Conservation (phyloP, 2,888 invertebrate species). For the Lithophane ornitopus region DNA sequence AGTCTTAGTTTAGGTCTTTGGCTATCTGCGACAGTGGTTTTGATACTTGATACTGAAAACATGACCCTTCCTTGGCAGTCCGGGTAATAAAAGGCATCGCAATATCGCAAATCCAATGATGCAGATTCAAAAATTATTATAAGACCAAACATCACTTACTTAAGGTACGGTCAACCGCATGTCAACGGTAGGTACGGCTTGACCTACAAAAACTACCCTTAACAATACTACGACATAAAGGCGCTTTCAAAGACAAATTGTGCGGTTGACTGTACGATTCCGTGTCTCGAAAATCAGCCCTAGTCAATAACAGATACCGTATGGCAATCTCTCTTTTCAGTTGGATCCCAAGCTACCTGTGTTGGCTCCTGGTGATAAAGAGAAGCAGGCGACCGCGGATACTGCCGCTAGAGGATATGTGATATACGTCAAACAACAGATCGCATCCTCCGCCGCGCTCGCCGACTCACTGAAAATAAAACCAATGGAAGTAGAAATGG, state of each 20-base stretch:
- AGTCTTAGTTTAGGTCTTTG: not conserved
- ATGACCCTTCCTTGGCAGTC: too few relatives aligned
- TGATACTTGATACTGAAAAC: not conserved
- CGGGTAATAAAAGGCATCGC: not conserved
- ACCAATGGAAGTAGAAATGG: slow-evolving; percentile 77
- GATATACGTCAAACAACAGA: slow-evolving; percentile 94
- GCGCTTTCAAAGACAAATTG: not conserved
- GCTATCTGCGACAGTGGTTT: not conserved
- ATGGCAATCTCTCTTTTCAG: slow-evolving; percentile 75
- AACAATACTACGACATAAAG: not conserved
- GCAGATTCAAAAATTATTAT: not conserved
- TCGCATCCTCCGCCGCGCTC: slow-evolving; percentile 91
- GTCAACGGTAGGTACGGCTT: not conserved
- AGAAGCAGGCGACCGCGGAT: slow-evolving; percentile 92
- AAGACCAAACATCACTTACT: not conserved
- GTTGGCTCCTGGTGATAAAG: slow-evolving; percentile 96
- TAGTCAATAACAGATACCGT: not conserved
- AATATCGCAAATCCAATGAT: not conserved
- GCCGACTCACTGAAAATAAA: slow-evolving; percentile 91
- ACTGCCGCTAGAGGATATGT: slow-evolving; percentile 94
- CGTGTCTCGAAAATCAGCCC: not conserved
- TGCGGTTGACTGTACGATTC: not conserved
- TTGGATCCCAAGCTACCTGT: slow-evolving; percentile 92
- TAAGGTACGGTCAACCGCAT: not conserved
- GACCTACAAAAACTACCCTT: not conserved